Percentiles rank a stretch among this genome's conserved stretches.
Evolutionary conservation across 2,113 vertebrate species (phyloP).

Genomic region (Smithornis capensis): DNA sequence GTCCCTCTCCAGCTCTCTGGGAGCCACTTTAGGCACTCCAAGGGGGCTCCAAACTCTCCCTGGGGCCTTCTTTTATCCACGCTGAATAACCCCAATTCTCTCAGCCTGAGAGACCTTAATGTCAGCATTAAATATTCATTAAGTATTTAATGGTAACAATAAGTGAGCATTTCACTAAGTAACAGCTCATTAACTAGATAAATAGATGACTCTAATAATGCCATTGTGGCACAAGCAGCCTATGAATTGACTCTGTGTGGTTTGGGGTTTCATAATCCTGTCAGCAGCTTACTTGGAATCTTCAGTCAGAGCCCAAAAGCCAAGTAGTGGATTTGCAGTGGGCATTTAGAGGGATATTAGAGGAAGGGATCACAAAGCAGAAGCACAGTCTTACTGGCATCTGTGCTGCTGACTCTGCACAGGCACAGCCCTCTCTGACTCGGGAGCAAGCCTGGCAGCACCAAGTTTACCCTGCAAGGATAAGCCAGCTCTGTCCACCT

Average conservation of each 20-base stretch:
- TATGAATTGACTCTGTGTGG: not conserved
- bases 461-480: not conserved
- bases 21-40: not conserved
- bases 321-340: not conserved
- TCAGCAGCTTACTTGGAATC: not conserved
- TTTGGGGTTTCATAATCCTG: not conserved
- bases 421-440: not conserved
- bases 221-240: not conserved
- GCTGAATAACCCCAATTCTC: not conserved
- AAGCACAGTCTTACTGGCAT: fast-evolving
- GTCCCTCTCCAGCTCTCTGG: not conserved
- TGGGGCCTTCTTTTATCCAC: not conserved
- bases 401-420: fast-evolving
- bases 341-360: fast-evolving
- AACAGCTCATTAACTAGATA: not conserved
- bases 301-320: not conserved
- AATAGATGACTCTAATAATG: not conserved
- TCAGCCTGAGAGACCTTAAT: not conserved
- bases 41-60: not conserved
- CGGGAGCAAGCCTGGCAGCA: not conserved
- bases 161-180: not conserved
- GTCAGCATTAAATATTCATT: not conserved
- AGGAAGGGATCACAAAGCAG: not conserved
- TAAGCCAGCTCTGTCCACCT: not conserved
- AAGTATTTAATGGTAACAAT: not conserved